Percentiles rank a stretch among this genome's conserved stretches.
Evolutionary conservation across 2,888 invertebrate species (phyloP).

Genomic region (Drosophila niveifrons): DNA sequence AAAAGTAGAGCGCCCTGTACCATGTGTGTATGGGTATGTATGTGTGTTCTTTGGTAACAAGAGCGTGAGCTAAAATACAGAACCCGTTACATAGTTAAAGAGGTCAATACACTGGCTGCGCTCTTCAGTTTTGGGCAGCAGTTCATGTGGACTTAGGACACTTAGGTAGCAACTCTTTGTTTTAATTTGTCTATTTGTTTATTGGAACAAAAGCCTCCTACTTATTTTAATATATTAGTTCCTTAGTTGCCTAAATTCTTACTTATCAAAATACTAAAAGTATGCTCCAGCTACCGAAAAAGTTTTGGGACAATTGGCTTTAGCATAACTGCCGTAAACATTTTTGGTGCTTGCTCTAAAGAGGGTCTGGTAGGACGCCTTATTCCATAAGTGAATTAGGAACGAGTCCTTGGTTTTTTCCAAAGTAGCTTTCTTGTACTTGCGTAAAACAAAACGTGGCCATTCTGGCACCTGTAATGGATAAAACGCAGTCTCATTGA

Average conservation of each 20-base stretch:
- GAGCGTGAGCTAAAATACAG: no score
- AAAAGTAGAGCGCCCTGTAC: no score
- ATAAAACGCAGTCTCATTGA: not conserved
- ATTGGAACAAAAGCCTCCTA: not conserved
- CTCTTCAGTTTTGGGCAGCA: no score
- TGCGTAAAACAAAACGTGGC: not conserved
- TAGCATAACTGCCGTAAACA: slow-evolving; percentile 2
- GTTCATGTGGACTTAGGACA: not conserved
- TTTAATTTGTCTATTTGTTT: not conserved
- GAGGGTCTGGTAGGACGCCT: not conserved
- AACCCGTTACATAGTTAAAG: no score
- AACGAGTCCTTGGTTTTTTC: slow-evolving; percentile 3
- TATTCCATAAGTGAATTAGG: slow-evolving; percentile 4
- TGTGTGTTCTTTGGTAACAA: no score
- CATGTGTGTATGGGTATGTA: no score
- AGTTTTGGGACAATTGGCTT: slow-evolving; percentile 5
- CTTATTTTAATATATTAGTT: not conserved
- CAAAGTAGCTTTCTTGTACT: not conserved
- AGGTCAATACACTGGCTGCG: no score
- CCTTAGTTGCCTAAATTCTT: not conserved
- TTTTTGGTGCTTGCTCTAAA: not conserved
- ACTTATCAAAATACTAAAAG: not conserved
- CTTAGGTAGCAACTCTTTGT: not conserved
- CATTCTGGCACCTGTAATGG: not conserved
- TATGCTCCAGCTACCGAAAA: slow-evolving; percentile 10